Percentiles rank a stretch among this genome's conserved stretches.
Evolutionary conservation across 1,140 invertebrate genomes (phyloP).

Genomic region (Drosophila bocki): DNA sequence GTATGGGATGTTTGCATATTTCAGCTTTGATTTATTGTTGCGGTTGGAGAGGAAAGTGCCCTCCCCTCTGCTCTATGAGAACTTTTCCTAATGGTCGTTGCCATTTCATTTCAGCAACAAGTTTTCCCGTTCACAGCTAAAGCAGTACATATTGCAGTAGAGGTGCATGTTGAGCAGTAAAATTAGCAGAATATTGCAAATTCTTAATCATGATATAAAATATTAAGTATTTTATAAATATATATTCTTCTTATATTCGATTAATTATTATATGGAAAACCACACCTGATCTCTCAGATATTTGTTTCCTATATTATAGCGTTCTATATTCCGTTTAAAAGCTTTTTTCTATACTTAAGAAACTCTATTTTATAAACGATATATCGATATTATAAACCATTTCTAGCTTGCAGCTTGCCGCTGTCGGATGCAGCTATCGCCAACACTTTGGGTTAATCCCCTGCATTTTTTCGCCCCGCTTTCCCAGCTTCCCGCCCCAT

Average conservation of each 20-base stretch:
- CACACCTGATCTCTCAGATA: not conserved
- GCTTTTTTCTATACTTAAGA: not conserved
- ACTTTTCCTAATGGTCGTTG: conserved; percentile 49
- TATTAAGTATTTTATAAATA: no score
- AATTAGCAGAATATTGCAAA: not conserved
- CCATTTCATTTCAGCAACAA: conserved; percentile 75
- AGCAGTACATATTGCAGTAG: conserved; percentile 35
- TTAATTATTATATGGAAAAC: not conserved
- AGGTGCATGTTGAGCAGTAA: not conserved
- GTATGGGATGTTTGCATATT: conserved; percentile 72
- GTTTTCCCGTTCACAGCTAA: conserved; percentile 58
- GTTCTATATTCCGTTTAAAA: accelerated
- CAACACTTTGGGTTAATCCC: conserved; percentile 52
- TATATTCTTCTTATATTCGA: not conserved
- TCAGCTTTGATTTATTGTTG: conserved; percentile 70
- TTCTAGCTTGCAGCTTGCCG: conserved; percentile 36
- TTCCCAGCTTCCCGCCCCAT: not conserved
- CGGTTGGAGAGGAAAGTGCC: conserved; percentile 31
- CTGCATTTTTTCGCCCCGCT: conserved; percentile 7
- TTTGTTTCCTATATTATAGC: not conserved
- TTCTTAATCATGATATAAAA: no score
- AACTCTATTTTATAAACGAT: not conserved
- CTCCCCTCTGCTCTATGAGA: not conserved
- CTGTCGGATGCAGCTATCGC: conserved; percentile 58
- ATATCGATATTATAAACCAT: conserved; percentile 8